A percentile compares a stretch with the other conserved stretches of the same genome.
Evolutionary conservation across 2,113 vertebrate species (phyloP).

Genomic region (Copsychus sechellarum): DNA sequence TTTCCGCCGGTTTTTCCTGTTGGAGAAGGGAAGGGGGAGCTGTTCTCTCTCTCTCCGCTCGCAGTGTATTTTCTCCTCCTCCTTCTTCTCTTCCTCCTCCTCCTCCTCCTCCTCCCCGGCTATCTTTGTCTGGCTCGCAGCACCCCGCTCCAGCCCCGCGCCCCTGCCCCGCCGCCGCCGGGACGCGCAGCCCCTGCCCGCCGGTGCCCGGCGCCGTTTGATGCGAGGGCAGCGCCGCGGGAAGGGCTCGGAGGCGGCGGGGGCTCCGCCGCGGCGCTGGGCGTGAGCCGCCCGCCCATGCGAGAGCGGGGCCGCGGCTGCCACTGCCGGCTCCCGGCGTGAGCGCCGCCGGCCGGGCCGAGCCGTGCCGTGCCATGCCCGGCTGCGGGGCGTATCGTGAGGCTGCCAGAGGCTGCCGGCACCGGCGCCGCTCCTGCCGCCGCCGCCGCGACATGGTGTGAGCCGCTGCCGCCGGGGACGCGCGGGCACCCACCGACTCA

Average conservation of each 20-base stretch:
- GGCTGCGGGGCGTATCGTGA: conserved; percentile 36
- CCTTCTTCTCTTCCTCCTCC: neutral
- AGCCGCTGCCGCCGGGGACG: conserved; percentile 31
- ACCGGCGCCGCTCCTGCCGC: conserved; percentile 42
- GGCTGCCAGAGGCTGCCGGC: conserved; percentile 39
- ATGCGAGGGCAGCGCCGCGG: neutral
- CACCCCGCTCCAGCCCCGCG: conserved; percentile 1
- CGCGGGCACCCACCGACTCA: conserved; percentile 11
- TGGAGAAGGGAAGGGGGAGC: conserved; percentile 67
- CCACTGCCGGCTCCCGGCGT: neutral
- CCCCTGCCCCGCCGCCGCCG: conserved; percentile 3
- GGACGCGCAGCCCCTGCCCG: neutral
- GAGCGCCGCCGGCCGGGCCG: conserved; percentile 9
- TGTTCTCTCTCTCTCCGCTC: conserved; percentile 36
- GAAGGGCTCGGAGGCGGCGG: conserved; percentile 3
- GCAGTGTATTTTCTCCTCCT: conserved; percentile 30
- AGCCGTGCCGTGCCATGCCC: conserved; percentile 21
- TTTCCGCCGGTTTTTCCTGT: conserved; percentile 75
- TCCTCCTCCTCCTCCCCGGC: conserved; percentile 40
- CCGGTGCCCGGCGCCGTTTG: neutral
- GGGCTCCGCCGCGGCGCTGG: conserved; percentile 12
- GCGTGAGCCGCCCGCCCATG: neutral
- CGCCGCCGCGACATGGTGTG: conserved; percentile 82
- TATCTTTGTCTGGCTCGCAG: conserved; percentile 68
- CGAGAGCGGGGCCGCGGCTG: neutral